Percentiles rank a stretch among this genome's conserved stretches.
Evolutionary conservation across 92 coral and sea anemone species (phyloP).

Genomic region (Paramuricea clavata): DNA sequence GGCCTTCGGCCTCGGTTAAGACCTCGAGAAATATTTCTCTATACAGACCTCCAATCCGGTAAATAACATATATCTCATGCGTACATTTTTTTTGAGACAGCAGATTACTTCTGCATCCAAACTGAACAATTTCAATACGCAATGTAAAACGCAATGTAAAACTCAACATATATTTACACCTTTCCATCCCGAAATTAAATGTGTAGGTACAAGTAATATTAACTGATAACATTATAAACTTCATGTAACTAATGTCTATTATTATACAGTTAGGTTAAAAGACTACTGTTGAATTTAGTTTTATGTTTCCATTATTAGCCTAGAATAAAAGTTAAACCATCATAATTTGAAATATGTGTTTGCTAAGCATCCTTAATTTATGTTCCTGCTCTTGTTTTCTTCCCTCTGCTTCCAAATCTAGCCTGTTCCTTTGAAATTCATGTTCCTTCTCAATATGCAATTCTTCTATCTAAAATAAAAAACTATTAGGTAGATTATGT

Average conservation of each 20-base stretch:
- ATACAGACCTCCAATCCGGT: no score
- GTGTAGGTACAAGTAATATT: neutral
- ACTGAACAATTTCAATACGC: neutral
- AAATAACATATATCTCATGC: no score
- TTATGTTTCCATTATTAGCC: neutral
- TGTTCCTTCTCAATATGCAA: neutral
- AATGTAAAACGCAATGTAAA: neutral
- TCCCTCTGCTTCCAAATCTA: constrained; percentile 7
- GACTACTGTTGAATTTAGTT: no score
- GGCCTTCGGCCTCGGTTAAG: no score
- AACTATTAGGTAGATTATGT: neutral
- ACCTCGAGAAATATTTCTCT: no score
- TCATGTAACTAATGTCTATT: neutral
- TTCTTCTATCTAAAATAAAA: constrained; percentile 11
- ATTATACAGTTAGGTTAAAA: neutral
- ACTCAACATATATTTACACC: constrained; percentile 4
- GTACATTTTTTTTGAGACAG: neutral
- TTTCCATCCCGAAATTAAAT: neutral
- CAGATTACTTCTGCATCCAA: neutral
- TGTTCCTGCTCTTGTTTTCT: constrained; percentile 9
- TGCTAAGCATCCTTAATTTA: neutral
- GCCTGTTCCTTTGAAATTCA: constrained; percentile 12
- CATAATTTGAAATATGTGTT: constrained; percentile 18
- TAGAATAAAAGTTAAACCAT: neutral
- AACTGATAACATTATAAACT: neutral